Evolutionary conservation across 2,797 vertebrate genomes (phyloP).

Genomic region (Gallinago solitaria): DNA sequence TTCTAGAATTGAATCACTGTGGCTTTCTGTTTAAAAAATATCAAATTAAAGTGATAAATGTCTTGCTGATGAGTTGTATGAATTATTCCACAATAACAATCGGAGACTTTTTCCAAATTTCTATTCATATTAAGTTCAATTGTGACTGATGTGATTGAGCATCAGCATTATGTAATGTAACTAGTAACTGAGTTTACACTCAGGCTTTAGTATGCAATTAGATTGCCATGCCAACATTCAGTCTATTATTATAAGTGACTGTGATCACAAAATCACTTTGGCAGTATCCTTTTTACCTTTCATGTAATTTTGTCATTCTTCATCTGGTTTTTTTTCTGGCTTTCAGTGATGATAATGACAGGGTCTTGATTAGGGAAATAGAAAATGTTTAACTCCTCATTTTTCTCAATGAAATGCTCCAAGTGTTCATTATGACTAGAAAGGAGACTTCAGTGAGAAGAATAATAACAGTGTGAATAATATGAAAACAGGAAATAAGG

Average conservation of each 20-base stretch:
- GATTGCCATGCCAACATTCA: not conserved
- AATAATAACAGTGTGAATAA: not conserved
- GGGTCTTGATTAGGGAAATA: constrained; percentile 63
- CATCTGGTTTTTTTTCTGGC: not conserved
- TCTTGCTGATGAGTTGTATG: not conserved
- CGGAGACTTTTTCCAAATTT: not conserved
- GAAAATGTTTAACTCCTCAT: constrained; percentile 57
- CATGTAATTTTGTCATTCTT: constrained; percentile 16
- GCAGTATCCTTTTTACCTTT: constrained; percentile 26
- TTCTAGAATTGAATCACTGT: not conserved
- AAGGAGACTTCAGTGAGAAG: constrained; percentile 10
- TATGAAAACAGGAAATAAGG: constrained; percentile 10
- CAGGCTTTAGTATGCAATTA: not conserved
- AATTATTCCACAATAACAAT: not conserved
- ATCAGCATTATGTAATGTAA: not conserved
- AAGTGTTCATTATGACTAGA: constrained; percentile 15
- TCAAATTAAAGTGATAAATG: not conserved
- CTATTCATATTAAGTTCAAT: not conserved
- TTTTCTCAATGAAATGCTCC: constrained; percentile 59
- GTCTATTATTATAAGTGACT: not conserved
- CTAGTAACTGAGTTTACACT: not conserved
- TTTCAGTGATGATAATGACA: constrained; percentile 43
- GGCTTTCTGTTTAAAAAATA: constrained; percentile 4
- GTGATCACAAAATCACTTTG: not conserved
- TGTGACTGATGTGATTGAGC: not conserved